Conservation (phyloP, 2,888 invertebrate genomes). For the Dioctria rufipes region DNA sequence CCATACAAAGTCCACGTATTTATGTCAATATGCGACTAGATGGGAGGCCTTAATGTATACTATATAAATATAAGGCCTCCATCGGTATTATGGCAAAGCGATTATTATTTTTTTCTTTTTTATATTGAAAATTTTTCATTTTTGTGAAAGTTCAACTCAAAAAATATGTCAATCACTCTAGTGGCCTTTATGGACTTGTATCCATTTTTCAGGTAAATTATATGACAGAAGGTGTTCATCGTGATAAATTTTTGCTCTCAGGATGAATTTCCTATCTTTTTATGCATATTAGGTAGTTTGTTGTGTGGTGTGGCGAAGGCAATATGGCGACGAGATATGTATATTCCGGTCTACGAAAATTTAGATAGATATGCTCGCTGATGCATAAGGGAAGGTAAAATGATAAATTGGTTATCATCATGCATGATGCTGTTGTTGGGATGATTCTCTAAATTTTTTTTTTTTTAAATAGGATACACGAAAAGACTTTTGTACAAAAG, state of each 20-base stretch:
- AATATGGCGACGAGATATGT: neutral
- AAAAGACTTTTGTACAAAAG: constrained; percentile 24
- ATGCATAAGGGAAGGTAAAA: constrained; percentile 45
- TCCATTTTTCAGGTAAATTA: constrained; percentile 50
- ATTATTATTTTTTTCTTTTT: constrained; percentile 5
- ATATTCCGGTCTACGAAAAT: constrained; percentile 1
- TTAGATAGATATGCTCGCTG: constrained; percentile 43
- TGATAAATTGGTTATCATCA: constrained; percentile 30
- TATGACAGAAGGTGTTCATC: constrained; percentile 47
- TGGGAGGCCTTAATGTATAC: constrained; percentile 15
- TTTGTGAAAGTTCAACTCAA: constrained; percentile 27
- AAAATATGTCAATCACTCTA: constrained; percentile 41
- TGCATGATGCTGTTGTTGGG: neutral
- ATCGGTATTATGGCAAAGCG: constrained; percentile 8
- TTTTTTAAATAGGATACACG: neutral
- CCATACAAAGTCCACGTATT: constrained; percentile 33
- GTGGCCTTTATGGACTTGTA: constrained; percentile 46
- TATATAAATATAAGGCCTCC: neutral
- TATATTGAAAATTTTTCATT: constrained; percentile 38
- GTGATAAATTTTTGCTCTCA: constrained; percentile 46
- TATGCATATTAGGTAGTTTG: constrained; percentile 37
- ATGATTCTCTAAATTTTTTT: constrained; percentile 18
- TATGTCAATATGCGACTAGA: constrained; percentile 35
- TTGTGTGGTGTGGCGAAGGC: neutral
- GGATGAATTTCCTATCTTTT: constrained; percentile 27